phyloP scores from a whole-genome alignment of 2,888 invertebrate genomes.

The Polyommatus icarus region DNA sequence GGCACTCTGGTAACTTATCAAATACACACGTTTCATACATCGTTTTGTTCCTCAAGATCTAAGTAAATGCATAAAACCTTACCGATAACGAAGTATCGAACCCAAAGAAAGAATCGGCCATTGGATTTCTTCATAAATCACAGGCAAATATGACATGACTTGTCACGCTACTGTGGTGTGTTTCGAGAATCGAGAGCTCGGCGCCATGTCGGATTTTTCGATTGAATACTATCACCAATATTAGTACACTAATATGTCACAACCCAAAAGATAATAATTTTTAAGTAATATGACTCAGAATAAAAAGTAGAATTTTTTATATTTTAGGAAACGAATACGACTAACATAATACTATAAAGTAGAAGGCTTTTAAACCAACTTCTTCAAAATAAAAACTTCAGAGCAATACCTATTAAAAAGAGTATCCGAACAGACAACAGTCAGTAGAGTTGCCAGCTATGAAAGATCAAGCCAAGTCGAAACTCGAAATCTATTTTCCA shows the following conservation, averaged over 20 bases:
- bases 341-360: too few relatives aligned
- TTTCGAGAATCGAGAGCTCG: slow-evolving; percentile 69
- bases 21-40: slow-evolving; percentile 47
- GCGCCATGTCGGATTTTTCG: slow-evolving; percentile 47
- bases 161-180: slow-evolving; percentile 81
- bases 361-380: too few relatives aligned
- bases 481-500: too few relatives aligned
- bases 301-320: not conserved
- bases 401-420: not conserved
- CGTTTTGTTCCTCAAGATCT: slow-evolving; percentile 44
- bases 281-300: not conserved
- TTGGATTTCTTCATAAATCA: slow-evolving; percentile 83
- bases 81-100: slow-evolving; percentile 89
- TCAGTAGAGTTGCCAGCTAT: not conserved
- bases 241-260: not conserved
- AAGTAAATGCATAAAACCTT: slow-evolving; percentile 67
- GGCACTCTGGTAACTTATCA: slow-evolving; percentile 49
- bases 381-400: too few relatives aligned
- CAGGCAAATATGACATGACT: slow-evolving; percentile 84
- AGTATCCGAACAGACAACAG: not conserved
- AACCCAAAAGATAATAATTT: not conserved
- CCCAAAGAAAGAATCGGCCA: slow-evolving; percentile 94
- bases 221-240: slow-evolving; percentile 39
- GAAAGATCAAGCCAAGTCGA: too few relatives aligned
- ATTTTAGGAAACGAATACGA: too few relatives aligned